Evolutionary conservation across 2,113 vertebrate genomes (phyloP).

Genomic region (Lepus americanus): DNA sequence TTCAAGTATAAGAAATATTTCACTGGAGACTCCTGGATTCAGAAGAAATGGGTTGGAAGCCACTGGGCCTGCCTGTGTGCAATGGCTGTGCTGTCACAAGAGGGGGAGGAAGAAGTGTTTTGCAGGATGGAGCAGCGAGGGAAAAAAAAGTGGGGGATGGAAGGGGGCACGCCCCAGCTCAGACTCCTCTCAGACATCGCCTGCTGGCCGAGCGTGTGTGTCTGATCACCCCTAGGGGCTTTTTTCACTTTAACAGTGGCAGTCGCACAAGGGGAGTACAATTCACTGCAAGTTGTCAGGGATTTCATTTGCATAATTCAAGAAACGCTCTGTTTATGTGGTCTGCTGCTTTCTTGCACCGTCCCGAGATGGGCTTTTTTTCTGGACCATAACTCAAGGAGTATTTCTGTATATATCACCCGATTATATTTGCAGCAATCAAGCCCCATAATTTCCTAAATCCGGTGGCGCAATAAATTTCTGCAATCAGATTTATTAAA

Average conservation of each 20-base stretch:
- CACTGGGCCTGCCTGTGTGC: constrained; percentile 27
- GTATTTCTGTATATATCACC: constrained; percentile 79
- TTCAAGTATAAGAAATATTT: constrained; percentile 77
- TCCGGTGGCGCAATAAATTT: constrained; percentile 82
- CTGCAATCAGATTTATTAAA: constrained; percentile 85
- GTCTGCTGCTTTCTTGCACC: constrained; percentile 66
- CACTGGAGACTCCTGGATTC: constrained; percentile 62
- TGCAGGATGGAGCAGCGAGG: not conserved
- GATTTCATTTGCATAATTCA: constrained; percentile 83
- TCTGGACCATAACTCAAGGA: constrained; percentile 76
- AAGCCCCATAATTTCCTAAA: constrained; percentile 83
- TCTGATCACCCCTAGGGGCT: constrained; percentile 19
- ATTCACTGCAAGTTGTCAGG: constrained; percentile 69
- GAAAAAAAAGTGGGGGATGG: not conserved
- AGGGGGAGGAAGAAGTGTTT: not conserved
- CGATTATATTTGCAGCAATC: constrained; percentile 80
- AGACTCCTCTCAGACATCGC: not conserved
- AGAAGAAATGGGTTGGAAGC: constrained; percentile 56
- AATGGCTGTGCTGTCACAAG: constrained; percentile 5
- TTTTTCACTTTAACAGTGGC: constrained; percentile 55
- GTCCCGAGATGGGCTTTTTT: constrained; percentile 60
- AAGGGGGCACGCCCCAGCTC: not conserved
- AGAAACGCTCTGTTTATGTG: constrained; percentile 81
- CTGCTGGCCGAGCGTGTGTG: constrained; percentile 21
- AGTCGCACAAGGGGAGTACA: constrained; percentile 61